phyloP scores from a whole-genome alignment of 2,888 invertebrate genomes.

The Lottia gigantea region DNA sequence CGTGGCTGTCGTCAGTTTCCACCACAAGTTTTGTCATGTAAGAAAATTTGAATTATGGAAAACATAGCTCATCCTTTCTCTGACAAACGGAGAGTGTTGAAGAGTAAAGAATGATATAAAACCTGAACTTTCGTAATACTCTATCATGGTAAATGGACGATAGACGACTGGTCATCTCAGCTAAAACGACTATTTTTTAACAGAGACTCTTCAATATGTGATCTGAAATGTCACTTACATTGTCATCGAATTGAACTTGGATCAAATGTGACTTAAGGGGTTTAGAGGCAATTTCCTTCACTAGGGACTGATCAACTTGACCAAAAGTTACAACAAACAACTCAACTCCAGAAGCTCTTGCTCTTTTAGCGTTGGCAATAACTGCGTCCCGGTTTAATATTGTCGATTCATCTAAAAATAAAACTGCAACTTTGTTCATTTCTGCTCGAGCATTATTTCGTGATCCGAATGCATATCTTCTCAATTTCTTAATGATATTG shows the following conservation, averaged over 20 bases:
- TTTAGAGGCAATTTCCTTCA: neutral
- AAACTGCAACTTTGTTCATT: slow-evolving; percentile 1
- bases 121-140: too few relatives aligned
- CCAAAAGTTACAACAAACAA: slow-evolving; percentile 19
- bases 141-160: too few relatives aligned
- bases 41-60: too few relatives aligned
- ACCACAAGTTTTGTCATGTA: too few relatives aligned
- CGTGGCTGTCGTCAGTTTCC: too few relatives aligned
- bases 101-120: too few relatives aligned
- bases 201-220: neutral
- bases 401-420: slow-evolving; percentile 16
- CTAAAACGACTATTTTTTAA: neutral
- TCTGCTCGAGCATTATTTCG: neutral
- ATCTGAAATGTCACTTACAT: neutral
- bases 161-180: too few relatives aligned
- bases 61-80: too few relatives aligned
- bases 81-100: too few relatives aligned
- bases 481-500: neutral
- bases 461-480: neutral
- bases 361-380: slow-evolving; percentile 15
- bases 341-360: slow-evolving; percentile 15
- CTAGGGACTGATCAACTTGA: neutral
- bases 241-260: neutral
- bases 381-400: slow-evolving; percentile 1
- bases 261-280: neutral